Percentiles rank a stretch among this genome's conserved stretches.
Evolutionary conservation across 2,888 invertebrate genomes (phyloP).

Genomic region (Diabrotica balteata): DNA sequence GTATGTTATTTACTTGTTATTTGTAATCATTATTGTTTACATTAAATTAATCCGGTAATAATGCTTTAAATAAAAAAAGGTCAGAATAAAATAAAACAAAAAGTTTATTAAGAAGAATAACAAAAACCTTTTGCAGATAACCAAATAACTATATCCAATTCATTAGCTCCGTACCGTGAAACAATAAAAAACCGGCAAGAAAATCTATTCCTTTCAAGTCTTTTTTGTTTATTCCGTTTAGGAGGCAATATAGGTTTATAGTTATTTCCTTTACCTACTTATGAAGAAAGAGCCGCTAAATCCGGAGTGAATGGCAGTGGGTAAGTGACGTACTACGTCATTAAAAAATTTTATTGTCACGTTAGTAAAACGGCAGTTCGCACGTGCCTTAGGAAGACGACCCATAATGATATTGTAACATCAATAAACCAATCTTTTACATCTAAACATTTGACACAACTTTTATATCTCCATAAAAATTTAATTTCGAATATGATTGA

Average conservation of each 20-base stretch:
- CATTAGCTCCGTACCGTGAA: no score
- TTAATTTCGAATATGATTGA: conserved; percentile 61
- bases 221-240: background rate
- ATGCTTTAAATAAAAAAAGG: no score
- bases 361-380: conserved; percentile 58
- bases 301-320: conserved; percentile 34
- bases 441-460: conserved; percentile 59
- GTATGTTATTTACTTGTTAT: no score
- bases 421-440: conserved; percentile 60
- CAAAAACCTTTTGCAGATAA: no score
- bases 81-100: no score
- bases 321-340: conserved; percentile 55
- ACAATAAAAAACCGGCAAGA: no score
- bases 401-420: conserved; percentile 61
- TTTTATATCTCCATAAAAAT: conserved; percentile 61
- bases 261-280: conserved; percentile 6
- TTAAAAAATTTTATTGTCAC: conserved; percentile 61
- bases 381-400: conserved; percentile 55
- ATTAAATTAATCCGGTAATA: no score
- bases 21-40: no score
- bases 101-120: no score
- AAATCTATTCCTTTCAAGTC: background rate
- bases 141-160: no score
- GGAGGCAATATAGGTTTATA: conserved; percentile 2
- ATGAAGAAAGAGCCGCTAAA: conserved; percentile 14